Evolutionary conservation across 2,797 vertebrate genomes (phyloP).

Genomic region (Enteromius afrohamiltoni): DNA sequence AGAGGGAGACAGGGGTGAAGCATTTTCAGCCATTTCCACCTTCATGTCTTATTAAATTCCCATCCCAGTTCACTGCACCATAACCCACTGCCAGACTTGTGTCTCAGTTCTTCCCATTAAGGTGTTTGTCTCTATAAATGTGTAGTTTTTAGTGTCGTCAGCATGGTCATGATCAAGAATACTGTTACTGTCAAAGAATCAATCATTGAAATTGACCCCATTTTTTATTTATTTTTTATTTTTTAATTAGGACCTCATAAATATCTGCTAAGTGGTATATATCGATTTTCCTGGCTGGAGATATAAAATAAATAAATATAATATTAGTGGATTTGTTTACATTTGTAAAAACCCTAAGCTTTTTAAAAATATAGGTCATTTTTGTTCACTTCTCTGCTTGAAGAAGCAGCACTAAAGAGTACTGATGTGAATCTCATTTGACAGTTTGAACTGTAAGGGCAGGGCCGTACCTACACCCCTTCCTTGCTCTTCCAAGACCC

Average conservation of each 20-base stretch:
- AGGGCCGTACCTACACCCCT: conserved; percentile 67
- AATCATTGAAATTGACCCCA: not conserved
- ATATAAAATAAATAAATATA: not conserved
- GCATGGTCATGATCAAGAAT: not conserved
- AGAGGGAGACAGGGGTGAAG: conserved; percentile 15
- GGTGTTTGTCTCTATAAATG: not conserved
- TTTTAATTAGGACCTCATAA: not conserved
- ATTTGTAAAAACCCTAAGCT: not conserved
- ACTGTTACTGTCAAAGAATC: not conserved
- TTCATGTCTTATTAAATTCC: conserved; percentile 17
- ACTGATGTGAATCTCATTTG: conserved; percentile 84
- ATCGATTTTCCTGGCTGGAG: not conserved
- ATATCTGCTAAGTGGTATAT: not conserved
- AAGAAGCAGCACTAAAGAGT: conserved; percentile 4
- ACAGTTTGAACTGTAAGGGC: conserved; percentile 90
- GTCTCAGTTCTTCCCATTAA: not conserved
- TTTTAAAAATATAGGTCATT: not conserved
- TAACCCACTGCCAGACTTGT: not conserved
- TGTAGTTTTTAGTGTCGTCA: not conserved
- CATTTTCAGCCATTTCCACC: conserved; percentile 39
- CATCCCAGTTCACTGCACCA: conserved; percentile 29
- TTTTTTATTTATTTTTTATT: not conserved
- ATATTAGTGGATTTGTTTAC: not conserved
- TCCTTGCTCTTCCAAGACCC: conserved; percentile 69
- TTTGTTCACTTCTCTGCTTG: not conserved